Base-by-base conservation (phyloP, 2,797 vertebrate species). In the Heterohyrax brucei region DNA sequence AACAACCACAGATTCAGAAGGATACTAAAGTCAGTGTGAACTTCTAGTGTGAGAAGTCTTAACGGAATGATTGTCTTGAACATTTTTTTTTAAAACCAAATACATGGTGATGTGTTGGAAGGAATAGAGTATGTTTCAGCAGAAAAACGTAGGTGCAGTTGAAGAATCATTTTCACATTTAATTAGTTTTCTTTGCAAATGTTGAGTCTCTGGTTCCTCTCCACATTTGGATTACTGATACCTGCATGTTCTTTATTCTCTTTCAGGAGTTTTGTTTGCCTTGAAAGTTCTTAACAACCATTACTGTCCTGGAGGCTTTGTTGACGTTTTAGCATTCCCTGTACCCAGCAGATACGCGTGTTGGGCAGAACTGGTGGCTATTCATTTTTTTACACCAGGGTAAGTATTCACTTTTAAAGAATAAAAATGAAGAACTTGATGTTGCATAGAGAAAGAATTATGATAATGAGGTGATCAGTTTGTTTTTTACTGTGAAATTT, bases 221-320 rank as follows among this genome's bases (percentile, higher is more conserved):
- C 39, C n/a, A 73, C 89, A 12, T 95, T 70, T 59, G 8, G 30
- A 70, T 89, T 91, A 18, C 77, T 97, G 87, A 28, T 13, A 30
- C 92, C 87, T 44, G 2, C 84, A 3, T 86, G 30, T 79, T 95
- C 39, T 97, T 88, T 97, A 28, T 98, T 97, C 33, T 94, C 56
- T 98, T 98, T 16, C 92, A 99, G 99, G 99, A 75, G 99, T 99
- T 94, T 97, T 99, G 96, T 99, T 99, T 98, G 99, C 99, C 78
- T 98, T 99, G 98, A 99, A 99, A 98, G 99, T 99, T 93, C 98
- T 99, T 88, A 99, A 97, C 97, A 99, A 99, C 98, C 97, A 99
- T 97, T 99, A 99, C 96, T 97, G 99, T 93, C 99, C 99, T 1
- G 99, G 99, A 89, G 98, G 98, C 61, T 97, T 98, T 92, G 99